phyloP scores from a whole-genome alignment of 2,888 invertebrate genomes.

The Dexiosoma caninum region DNA sequence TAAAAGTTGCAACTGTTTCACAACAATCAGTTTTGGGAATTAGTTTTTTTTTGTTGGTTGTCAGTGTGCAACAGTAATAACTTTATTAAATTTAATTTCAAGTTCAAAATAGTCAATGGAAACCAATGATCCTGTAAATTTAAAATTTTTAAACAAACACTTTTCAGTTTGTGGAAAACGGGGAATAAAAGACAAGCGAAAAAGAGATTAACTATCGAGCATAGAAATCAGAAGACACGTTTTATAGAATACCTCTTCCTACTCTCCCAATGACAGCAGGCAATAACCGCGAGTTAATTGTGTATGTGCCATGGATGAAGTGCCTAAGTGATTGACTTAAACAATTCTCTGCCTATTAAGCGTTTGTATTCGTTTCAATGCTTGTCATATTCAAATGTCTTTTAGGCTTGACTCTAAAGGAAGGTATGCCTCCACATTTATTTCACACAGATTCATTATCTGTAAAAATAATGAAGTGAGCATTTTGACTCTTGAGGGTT shows the following conservation, averaged over 20 bases:
- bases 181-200: background rate
- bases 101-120: background rate
- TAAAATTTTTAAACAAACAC: background rate
- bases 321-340: conserved; percentile 15
- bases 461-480: conserved; percentile 29
- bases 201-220: conserved; percentile 50
- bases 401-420: conserved; percentile 30
- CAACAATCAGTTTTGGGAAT: no score
- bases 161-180: background rate
- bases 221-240: conserved; percentile 64
- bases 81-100: conserved; percentile 21
- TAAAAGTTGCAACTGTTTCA: no score
- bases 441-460: conserved; percentile 29
- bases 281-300: background rate
- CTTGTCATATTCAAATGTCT: background rate
- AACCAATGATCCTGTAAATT: background rate
- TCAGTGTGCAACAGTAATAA: background rate
- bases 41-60: no score
- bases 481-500: conserved; percentile 45
- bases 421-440: conserved; percentile 8
- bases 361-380: background rate
- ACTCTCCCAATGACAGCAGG: conserved; percentile 10
- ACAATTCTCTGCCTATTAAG: background rate
- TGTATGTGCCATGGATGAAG: conserved; percentile 12
- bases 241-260: background rate